These are phyloP conservation scores for Saccopteryx bilineata DNA, from an alignment of 2,113 vertebrate genomes.

Conservation along the genomic window DNA sequence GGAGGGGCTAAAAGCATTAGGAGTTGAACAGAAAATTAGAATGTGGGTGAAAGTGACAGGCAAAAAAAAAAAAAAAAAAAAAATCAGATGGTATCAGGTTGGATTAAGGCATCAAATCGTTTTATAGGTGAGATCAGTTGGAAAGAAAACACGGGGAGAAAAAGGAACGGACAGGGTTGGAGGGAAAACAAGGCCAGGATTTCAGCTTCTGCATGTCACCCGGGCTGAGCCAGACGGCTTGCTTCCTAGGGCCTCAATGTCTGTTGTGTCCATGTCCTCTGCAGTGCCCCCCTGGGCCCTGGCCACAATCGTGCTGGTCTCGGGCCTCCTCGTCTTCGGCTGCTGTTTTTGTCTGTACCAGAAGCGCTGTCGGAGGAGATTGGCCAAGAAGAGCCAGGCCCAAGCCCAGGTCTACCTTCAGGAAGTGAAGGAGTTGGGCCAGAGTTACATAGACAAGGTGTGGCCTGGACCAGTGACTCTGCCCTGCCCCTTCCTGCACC, in stretches of 20 bases:
- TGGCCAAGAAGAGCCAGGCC: conserved; percentile 92
- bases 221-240: accelerated
- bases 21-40: background rate
- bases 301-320: conserved; percentile 91
- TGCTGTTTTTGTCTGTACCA: conserved; percentile 92
- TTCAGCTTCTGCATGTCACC: background rate
- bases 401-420: conserved; percentile 89
- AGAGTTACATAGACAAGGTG: conserved; percentile 90
- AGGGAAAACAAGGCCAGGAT: background rate
- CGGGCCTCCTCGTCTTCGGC: conserved; percentile 89
- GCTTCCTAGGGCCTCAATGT: background rate
- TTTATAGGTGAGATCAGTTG: background rate
- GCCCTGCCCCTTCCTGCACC: background rate
- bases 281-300: conserved; percentile 94
- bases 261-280: background rate
- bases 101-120: background rate
- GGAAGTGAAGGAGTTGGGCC: conserved; percentile 89
- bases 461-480: background rate
- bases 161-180: background rate
- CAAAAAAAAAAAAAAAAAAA: background rate
- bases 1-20: background rate
- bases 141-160: background rate
- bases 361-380: conserved; percentile 88
- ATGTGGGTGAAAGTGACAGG: background rate
- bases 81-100: background rate